Evolutionary conservation across 2,113 vertebrate genomes (phyloP).

Genomic region (Alexandromys fortis): DNA sequence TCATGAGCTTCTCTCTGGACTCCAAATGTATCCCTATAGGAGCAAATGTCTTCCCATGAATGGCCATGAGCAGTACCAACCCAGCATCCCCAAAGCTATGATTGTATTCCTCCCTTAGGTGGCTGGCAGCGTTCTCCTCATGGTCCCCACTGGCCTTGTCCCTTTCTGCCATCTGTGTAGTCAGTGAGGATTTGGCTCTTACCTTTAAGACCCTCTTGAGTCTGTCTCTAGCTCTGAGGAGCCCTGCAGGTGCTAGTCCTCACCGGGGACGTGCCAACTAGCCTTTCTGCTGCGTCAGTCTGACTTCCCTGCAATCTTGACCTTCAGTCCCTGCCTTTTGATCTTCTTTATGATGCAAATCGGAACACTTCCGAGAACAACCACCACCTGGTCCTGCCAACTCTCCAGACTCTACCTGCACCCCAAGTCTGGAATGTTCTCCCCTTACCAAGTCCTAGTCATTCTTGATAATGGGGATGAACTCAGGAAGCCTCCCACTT

Average conservation of each 20-base stretch:
- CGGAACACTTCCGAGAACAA: background rate
- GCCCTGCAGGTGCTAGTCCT: background rate
- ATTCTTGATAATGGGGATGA: background rate
- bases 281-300: background rate
- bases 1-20: background rate
- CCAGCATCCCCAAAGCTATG: background rate
- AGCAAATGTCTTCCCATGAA: background rate
- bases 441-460: background rate
- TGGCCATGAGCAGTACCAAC: background rate
- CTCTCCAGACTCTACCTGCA: background rate
- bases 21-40: background rate
- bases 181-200: background rate
- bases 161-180: background rate
- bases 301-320: background rate
- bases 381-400: background rate
- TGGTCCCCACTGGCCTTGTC: too few relatives aligned
- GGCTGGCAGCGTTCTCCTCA: background rate
- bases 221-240: background rate
- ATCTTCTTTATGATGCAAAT: background rate
- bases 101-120: background rate
- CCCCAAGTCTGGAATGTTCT: background rate
- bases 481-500: background rate
- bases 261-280: background rate
- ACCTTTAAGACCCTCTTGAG: background rate
- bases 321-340: background rate